Percentiles rank a stretch among this genome's conserved stretches.
phyloP scores from a whole-genome alignment of 2,797 vertebrate genomes.

The Propithecus deckenii region DNA sequence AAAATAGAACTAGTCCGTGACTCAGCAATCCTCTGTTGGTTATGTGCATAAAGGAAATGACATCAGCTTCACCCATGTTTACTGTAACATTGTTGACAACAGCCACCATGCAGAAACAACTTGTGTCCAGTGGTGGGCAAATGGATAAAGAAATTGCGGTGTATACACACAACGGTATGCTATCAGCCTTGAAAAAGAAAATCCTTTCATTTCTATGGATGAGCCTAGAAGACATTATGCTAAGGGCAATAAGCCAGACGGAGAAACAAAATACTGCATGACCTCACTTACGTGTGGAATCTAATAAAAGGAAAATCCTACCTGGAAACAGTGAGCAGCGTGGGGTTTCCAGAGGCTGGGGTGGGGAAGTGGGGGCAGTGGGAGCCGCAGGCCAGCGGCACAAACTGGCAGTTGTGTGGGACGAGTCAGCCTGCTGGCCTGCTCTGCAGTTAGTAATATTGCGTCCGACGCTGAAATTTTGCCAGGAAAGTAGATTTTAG shows the following conservation, averaged over 20 bases:
- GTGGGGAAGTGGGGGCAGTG: too few relatives aligned
- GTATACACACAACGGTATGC: not conserved
- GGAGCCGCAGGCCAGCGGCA: not conserved
- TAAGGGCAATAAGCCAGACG: not conserved
- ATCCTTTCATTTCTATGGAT: not conserved
- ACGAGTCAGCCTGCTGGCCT: not conserved
- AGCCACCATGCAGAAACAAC: not conserved
- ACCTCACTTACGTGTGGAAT: not conserved
- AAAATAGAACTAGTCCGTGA: not conserved
- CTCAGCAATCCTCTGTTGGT: not conserved
- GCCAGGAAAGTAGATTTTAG: not conserved
- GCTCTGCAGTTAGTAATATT: not conserved
- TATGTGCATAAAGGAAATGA: not conserved
- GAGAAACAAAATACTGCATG: not conserved
- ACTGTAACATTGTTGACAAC: not conserved
- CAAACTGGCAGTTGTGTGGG: not conserved
- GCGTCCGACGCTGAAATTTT: not conserved
- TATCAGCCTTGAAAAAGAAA: not conserved
- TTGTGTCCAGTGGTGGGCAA: not conserved
- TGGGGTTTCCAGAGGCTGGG: too few relatives aligned
- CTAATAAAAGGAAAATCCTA: not conserved
- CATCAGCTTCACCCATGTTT: too few relatives aligned
- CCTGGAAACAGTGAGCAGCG: not conserved
- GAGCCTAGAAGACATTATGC: not conserved
- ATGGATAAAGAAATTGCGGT: not conserved